Percentiles rank a stretch among this genome's conserved stretches.
These are phyloP conservation scores for Agrotis exclamationis DNA, from an alignment of 2,888 invertebrate genomes.

Conservation along the genomic window DNA sequence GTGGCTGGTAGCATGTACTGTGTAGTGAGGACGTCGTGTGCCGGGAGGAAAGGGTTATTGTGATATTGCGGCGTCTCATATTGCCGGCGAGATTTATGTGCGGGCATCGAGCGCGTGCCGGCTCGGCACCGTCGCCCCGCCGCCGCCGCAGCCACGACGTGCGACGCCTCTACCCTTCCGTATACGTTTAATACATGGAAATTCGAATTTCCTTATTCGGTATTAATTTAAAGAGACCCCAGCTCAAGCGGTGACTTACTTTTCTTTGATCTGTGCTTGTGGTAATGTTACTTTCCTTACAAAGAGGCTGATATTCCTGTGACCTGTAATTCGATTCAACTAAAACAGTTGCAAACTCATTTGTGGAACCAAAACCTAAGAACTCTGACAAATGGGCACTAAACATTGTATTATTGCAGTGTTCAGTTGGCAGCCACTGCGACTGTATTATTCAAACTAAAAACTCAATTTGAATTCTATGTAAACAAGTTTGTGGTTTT, in stretches of 20 bases:
- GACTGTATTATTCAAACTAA: slow-evolving; percentile 87
- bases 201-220: slow-evolving; percentile 52
- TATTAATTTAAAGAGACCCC: slow-evolving; percentile 49
- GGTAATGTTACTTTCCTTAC: slow-evolving; percentile 11
- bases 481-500: slow-evolving; percentile 86
- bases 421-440: slow-evolving; percentile 81
- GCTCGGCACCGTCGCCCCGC: slow-evolving; percentile 51
- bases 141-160: slow-evolving; percentile 35
- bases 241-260: slow-evolving; percentile 20
- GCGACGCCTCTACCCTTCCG: slow-evolving; percentile 33
- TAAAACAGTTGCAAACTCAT: slow-evolving; percentile 59
- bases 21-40: slow-evolving; percentile 71
- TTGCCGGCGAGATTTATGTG: slow-evolving; percentile 86
- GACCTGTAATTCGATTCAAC: slow-evolving; percentile 30
- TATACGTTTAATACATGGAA: slow-evolving; percentile 45
- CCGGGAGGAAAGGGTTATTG: slow-evolving; percentile 80
- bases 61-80: slow-evolving; percentile 87
- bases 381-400: slow-evolving; percentile 60
- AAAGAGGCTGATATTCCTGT: background rate
- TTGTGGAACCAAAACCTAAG: slow-evolving; percentile 49
- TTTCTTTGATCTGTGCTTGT: slow-evolving; percentile 46
- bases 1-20: slow-evolving; percentile 54
- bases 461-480: slow-evolving; percentile 86
- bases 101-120: slow-evolving; percentile 69
- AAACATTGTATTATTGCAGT: slow-evolving; percentile 64